Base-by-base conservation (phyloP, 2,113 vertebrate genomes). In the Noctilio leporinus region DNA sequence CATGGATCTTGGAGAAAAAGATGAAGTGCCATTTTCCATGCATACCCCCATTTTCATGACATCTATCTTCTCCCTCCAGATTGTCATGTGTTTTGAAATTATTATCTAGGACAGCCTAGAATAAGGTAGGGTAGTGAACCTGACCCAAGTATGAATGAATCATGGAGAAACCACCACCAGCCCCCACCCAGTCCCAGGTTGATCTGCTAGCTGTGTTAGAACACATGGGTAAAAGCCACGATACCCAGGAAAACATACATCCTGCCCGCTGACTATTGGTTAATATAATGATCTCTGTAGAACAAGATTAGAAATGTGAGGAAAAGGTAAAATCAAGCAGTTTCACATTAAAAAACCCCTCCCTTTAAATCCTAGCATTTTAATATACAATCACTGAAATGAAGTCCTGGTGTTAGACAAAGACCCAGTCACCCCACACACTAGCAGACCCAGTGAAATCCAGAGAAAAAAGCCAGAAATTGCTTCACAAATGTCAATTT, bases 401-500 rank as follows among this genome's bases (percentile, higher is more conserved):
- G 69, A 97, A 97, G 84, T 26, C 72, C 76, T 91, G 93, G 81
- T 96, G 94, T 98, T 95, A 95, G 95, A 91, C 62, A 95, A 93
- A 96, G 97, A 59, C 87, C 94, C 96, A 90, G 4, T 96, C 95
- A 97, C 89, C 98, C 97, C 96, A 97, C 98, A 97, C 90, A 97
- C 98, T 96, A 97, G 86, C 94, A 95, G 91, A 94, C 97, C 97
- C 97, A 97, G 97, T 80, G 73, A 98, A 97, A 97, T 98, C 96
- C 97, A 96, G 96, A 98, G 99, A 98, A 98, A 98, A 98, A 99
- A 98, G 97, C 98, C 97, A 97, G 98, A 98, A 98, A 97, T 98
- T 97, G 97, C 98, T 99, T 98, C 98, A 98, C 98, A 98, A 98
- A 98, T 98, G 98, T 98, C 96, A 97, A 98, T 98, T 99, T 99